Evolutionary conservation across 2,113 vertebrate species (phyloP).

Genomic region (Heteronetta atricapilla): DNA sequence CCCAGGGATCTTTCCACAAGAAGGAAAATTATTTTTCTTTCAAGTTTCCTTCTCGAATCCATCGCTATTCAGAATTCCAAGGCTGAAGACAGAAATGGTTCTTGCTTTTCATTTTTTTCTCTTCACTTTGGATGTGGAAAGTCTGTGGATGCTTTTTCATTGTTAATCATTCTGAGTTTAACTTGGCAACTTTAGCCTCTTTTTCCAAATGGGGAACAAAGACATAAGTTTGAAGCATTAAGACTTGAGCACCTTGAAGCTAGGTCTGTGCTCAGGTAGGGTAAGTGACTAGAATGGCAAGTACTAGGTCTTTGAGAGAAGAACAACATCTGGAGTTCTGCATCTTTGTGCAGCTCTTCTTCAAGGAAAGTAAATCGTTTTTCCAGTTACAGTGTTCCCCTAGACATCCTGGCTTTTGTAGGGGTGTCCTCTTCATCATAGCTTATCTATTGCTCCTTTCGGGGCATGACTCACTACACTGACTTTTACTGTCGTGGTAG

Average conservation of each 20-base stretch:
- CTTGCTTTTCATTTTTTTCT: background rate
- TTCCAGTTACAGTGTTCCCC: background rate
- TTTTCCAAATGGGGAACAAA: background rate
- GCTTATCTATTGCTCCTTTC: background rate
- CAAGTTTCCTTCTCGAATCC: background rate
- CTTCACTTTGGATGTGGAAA: background rate
- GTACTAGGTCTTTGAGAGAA: background rate
- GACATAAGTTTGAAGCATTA: background rate
- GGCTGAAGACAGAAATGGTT: fast-evolving
- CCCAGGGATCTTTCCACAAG: background rate
- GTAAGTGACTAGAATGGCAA: background rate
- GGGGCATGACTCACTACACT: slow-evolving; percentile 2
- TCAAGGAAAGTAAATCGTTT: background rate
- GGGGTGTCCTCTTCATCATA: background rate
- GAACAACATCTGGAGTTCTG: background rate
- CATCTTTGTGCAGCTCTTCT: background rate
- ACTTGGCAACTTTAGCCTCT: background rate
- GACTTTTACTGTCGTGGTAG: background rate
- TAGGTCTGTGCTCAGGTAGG: background rate
- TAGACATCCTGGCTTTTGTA: background rate
- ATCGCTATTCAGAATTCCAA: background rate
- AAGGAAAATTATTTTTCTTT: background rate
- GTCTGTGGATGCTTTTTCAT: background rate
- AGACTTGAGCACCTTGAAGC: background rate
- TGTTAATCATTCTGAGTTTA: background rate